These are phyloP conservation scores for Bruchidius siliquastri DNA, from an alignment of 2,888 invertebrate genomes.

Conservation along the genomic window DNA sequence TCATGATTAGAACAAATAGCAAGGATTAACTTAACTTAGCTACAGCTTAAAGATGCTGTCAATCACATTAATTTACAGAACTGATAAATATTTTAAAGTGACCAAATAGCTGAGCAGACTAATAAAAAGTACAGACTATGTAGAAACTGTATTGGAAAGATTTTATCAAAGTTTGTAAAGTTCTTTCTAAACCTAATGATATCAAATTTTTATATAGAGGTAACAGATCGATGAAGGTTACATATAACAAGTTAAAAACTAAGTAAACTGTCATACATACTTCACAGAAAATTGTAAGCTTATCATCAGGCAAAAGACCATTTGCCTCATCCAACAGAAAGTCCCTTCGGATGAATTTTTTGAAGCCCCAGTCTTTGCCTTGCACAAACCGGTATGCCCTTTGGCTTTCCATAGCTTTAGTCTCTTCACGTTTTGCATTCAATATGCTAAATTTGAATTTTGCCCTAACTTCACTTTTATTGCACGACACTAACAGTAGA, in stretches of 20 bases:
- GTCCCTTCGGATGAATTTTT: constrained; percentile 98
- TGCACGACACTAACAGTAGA: constrained; percentile 97
- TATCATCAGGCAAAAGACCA: constrained; percentile 96
- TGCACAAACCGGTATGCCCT: constrained; percentile 99
- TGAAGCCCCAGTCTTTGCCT: constrained; percentile 99
- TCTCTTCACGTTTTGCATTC: constrained; percentile 99
- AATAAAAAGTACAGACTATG: not conserved
- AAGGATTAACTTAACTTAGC: no score
- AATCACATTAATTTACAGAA: no score
- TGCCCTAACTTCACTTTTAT: constrained; percentile 99
- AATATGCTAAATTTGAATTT: constrained; percentile 99
- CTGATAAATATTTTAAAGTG: no score
- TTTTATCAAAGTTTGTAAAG: not conserved
- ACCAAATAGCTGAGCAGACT: not conserved
- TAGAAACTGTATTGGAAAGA: not conserved
- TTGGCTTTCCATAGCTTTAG: constrained; percentile 97
- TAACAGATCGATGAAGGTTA: no score
- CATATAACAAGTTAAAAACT: no score
- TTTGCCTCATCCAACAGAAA: constrained; percentile 98
- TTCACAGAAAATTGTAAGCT: constrained; percentile 99
- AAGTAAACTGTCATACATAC: no score
- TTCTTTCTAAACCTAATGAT: no score
- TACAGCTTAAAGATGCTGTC: no score
- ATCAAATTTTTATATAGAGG: no score
- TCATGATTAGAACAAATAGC: no score